Conservation (phyloP, 2,113 vertebrate genomes). For the Varanus salvator region DNA sequence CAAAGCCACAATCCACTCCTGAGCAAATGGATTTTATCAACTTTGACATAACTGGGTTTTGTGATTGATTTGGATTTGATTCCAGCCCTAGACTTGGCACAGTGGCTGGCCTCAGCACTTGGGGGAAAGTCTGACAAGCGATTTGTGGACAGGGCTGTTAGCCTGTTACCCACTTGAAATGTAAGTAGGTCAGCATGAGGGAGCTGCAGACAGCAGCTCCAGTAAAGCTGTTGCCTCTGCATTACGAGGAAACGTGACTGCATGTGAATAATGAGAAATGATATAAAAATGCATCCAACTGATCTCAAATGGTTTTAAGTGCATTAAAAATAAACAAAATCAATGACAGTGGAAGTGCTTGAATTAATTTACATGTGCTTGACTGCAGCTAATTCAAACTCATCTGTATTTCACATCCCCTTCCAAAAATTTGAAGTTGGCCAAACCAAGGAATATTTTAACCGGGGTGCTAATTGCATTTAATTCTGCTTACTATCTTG, state of each 20-base stretch:
- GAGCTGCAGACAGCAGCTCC: not conserved
- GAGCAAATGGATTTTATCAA: not conserved
- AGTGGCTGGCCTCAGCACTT: not conserved
- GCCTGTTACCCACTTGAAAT: conserved; percentile 5
- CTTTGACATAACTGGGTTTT: conserved; percentile 1
- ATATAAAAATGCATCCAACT: not conserved
- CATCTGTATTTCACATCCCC: not conserved
- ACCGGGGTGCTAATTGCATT: not conserved
- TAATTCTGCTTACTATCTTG: not conserved
- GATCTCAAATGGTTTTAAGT: not conserved
- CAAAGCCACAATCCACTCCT: not conserved
- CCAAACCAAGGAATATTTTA: not conserved
- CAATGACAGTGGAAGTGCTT: not conserved
- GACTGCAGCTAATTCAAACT: not conserved
- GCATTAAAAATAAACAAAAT: not conserved
- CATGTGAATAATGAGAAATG: not conserved
- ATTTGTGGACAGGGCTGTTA: not conserved
- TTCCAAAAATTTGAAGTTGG: not conserved
- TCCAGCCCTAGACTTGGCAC: not conserved
- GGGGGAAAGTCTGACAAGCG: not conserved
- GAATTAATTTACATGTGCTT: not conserved
- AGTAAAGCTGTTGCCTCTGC: not conserved
- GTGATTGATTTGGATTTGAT: conserved; percentile 2
- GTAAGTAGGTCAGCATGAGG: not conserved
- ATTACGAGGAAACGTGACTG: not conserved